phyloP scores from a whole-genome alignment of 1,140 invertebrate species.

The Sminthurinus signatus region DNA sequence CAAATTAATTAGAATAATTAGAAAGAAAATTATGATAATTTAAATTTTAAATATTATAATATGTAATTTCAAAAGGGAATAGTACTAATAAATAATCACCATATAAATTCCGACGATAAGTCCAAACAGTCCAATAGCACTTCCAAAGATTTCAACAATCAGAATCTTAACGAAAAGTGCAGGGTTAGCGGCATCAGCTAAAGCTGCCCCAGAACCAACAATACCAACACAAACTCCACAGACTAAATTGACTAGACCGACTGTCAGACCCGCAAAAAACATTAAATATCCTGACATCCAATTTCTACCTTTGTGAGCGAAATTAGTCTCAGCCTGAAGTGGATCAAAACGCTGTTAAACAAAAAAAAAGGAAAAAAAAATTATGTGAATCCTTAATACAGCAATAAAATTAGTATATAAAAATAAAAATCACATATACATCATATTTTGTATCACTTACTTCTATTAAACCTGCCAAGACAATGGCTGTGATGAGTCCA shows the following conservation, averaged over 20 bases:
- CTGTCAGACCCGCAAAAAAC: slow-evolving; percentile 91
- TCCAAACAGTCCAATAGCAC: slow-evolving; percentile 95
- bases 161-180: slow-evolving; percentile 94
- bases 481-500: slow-evolving; percentile 96
- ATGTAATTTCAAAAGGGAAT: neutral
- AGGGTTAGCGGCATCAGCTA: slow-evolving; percentile 91
- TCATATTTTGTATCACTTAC: too few relatives aligned
- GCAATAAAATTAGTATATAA: neutral
- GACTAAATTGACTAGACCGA: slow-evolving; percentile 88
- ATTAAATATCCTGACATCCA: slow-evolving; percentile 81
- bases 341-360: slow-evolving; percentile 26
- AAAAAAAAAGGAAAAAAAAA: slow-evolving; percentile 2
- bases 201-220: slow-evolving; percentile 89
- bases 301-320: slow-evolving; percentile 43
- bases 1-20: slow-evolving; percentile 21
- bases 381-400: neutral
- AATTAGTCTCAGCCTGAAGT: slow-evolving; percentile 12
- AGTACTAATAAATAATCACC: slow-evolving; percentile 51
- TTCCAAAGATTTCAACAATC: slow-evolving; percentile 97
- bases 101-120: slow-evolving; percentile 97
- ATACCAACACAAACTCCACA: slow-evolving; percentile 94
- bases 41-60: neutral
- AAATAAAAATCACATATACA: neutral
- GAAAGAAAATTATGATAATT: neutral
- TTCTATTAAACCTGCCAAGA: slow-evolving; percentile 76